A percentile compares a stretch with the other conserved stretches of the same genome.
phyloP scores from a whole-genome alignment of 2,113 vertebrate genomes.

The Campylomormyrus tamandua region DNA sequence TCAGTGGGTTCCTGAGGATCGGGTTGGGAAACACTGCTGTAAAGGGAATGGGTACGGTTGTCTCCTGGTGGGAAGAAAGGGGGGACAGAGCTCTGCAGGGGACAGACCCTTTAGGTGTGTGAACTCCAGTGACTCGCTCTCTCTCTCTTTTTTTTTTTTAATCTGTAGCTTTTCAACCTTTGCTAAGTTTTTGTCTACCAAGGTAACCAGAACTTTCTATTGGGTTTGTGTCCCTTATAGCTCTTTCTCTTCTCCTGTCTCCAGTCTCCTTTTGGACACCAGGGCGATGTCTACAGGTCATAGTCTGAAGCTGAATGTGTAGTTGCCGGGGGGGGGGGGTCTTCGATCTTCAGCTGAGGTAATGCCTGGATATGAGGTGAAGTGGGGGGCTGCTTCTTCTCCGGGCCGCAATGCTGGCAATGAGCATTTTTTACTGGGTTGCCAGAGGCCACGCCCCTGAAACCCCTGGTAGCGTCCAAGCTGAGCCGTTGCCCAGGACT shows the following conservation, averaged over 20 bases:
- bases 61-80: neutral
- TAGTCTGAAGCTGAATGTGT: neutral
- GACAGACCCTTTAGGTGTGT: neutral
- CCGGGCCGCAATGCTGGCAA: neutral
- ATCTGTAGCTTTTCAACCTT: neutral
- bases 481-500: neutral
- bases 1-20: neutral
- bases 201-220: neutral
- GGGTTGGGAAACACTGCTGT: neutral
- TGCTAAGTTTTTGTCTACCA: neutral
- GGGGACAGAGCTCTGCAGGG: neutral
- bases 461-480: neutral
- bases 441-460: neutral
- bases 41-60: neutral
- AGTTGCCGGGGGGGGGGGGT: neutral
- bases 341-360: neutral
- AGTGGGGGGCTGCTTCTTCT: neutral
- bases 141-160: no score
- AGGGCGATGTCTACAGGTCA: neutral
- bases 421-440: neutral
- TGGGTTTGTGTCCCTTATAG: neutral
- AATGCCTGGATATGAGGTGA: neutral
- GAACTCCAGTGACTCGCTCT: neutral
- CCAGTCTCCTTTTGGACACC: neutral
- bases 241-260: neutral